A percentile compares a stretch with the other conserved stretches of the same genome.
Evolutionary conservation across 2,888 invertebrate species (phyloP).

Genomic region (Nycteola revayana): DNA sequence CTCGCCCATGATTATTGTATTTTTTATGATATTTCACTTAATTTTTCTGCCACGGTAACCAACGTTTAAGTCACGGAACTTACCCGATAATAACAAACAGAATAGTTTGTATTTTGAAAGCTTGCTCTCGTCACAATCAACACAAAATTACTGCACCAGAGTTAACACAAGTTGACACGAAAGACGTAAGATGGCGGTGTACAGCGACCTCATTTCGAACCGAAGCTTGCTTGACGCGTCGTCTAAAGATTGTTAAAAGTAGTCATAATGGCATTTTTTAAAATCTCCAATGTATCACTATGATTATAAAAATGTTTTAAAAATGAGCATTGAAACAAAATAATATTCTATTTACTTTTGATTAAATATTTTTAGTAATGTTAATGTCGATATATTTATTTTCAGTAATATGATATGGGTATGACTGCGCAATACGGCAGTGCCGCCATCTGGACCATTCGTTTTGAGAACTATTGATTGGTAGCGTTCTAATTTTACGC

Average conservation of each 20-base stretch:
- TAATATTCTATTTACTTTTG: too few species aligned
- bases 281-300: too few species aligned
- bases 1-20: constrained; percentile 8
- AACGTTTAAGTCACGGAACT: constrained; percentile 55
- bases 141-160: constrained; percentile 64
- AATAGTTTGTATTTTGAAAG: constrained; percentile 53
- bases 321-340: background rate
- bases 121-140: constrained; percentile 54
- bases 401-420: too few species aligned
- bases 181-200: constrained; percentile 77
- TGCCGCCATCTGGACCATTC: constrained; percentile 59
- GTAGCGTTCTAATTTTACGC: constrained; percentile 54
- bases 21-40: constrained; percentile 41
- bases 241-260: too few species aligned
- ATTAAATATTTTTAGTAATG: too few species aligned
- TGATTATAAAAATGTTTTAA: too few species aligned
- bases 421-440: constrained; percentile 36
- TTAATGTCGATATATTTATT: too few species aligned
- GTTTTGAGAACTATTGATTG: constrained; percentile 55
- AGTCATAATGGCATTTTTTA: constrained; percentile 32
- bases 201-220: constrained; percentile 39
- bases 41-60: constrained; percentile 67
- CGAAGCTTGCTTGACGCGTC: constrained; percentile 25
- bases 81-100: constrained; percentile 63
- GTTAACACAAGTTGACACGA: constrained; percentile 63